Conservation (phyloP, 2,888 invertebrate genomes). For the Agelastica alni region DNA sequence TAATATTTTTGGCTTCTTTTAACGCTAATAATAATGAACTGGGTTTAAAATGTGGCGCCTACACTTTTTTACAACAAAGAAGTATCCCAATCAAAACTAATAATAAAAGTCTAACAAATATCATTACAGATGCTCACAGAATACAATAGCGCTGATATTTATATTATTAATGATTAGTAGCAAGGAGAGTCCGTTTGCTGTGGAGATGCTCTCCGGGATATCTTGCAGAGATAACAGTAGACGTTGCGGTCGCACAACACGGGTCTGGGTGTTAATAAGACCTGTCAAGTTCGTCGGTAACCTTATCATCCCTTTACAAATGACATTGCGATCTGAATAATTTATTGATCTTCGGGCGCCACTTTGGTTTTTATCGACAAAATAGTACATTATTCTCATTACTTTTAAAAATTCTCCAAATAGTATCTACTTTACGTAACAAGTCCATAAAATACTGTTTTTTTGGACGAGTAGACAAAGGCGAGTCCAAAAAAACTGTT, state of each 20-base stretch:
- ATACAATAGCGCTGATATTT: slow-evolving; percentile 50
- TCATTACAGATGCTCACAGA: slow-evolving; percentile 25
- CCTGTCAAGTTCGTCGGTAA: slow-evolving; percentile 49
- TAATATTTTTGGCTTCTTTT: too few relatives aligned
- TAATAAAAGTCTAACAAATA: slow-evolving; percentile 17
- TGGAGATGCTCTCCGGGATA: slow-evolving; percentile 41
- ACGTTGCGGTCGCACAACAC: slow-evolving; percentile 38
- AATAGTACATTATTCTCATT: too few relatives aligned
- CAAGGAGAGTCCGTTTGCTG: slow-evolving; percentile 30
- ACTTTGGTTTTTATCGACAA: not conserved
- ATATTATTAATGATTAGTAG: slow-evolving; percentile 52
- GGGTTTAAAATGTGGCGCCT: not conserved
- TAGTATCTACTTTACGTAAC: too few relatives aligned
- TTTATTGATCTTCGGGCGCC: slow-evolving; percentile 7
- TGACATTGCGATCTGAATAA: slow-evolving; percentile 20
- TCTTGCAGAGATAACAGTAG: slow-evolving; percentile 45
- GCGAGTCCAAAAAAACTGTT: too few relatives aligned
- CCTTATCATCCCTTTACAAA: slow-evolving; percentile 41
- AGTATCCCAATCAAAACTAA: not conserved
- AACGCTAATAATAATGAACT: too few relatives aligned
- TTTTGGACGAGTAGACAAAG: too few relatives aligned
- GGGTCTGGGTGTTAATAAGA: slow-evolving; percentile 50
- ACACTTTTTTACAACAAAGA: not conserved
- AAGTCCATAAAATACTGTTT: too few relatives aligned
- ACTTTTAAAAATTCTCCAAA: too few relatives aligned